Base-by-base conservation (phyloP, 2,797 vertebrate genomes). In the Enoplosus armatus region DNA sequence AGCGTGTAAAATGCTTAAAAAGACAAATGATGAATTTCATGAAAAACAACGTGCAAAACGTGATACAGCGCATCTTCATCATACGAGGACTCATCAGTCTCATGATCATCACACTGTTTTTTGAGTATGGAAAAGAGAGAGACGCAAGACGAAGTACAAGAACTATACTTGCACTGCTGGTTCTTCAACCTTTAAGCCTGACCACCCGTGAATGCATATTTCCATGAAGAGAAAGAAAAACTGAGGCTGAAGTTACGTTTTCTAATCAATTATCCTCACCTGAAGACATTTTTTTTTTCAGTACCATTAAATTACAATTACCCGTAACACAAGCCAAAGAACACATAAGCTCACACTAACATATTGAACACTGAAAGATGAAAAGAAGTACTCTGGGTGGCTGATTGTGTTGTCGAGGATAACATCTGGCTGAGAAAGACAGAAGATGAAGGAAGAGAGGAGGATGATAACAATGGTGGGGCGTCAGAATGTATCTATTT, bases 371-470 rank as follows among this genome's bases (percentile, higher is more conserved):
- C 6, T 47, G 69, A 60, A n/a, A 67, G 43, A 79, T 74, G 43
- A 82, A 85, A 84, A 26, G 0, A 82, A 79, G 10, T 8, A 35
- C 24, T 75, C 60, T 58, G 67, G 51, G 29, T 64, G 43, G 31
- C 51, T 82, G 79, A 68, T 75, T 78, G 39, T 58, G 27, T 43
- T 72, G 16, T 51, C 47, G 65, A 70, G 26, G 45, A 61, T 67
- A 77, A 77, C 75, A 87, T 87, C 84, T 86, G 83, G 76, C 26
- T 10, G 39, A 82, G 68, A 47, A 72, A 51, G 60, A 63, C 31
- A 29, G 27, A 62, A 37, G 47, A 63, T 76, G 56, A 56, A 64
- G 35, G 58, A 74, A 68, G 27, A 22, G 8, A 58, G 6, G 72
- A 41, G 26, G 45, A 55, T 35, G 56, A 61, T 33, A n/a, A 29